Base-by-base conservation (phyloP, 2,888 invertebrate species). In the Smittia sp. region DNA sequence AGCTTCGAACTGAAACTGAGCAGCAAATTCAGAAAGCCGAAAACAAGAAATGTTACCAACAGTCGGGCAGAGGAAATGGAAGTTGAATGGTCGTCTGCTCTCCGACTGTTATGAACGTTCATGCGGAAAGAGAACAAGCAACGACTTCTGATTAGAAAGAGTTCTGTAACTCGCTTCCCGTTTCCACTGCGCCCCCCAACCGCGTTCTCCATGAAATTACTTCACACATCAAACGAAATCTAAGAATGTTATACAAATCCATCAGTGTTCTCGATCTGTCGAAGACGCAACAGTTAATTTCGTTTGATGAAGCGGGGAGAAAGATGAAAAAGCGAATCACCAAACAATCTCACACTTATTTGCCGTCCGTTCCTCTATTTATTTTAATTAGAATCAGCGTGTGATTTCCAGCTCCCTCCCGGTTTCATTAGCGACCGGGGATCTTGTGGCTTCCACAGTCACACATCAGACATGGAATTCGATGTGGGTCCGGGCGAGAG, bases 311-410 rank as follows among this genome's bases (percentile, higher is more conserved):
- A 58, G 58, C 58, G 58, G 15, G 15, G 62, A 62, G 7, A 18
- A 18, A 62, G 52, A 52, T 52, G 9, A 52, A n/a, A 52, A 15
- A 7, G 52, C n/a, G n/a, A n/a, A 54, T 39, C 39, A 9, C 54
- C 62, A 63, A 63, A 32, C 72, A 72, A 72, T 72, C 62, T 72
- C 72, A 62, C 66, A 39, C 72, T 58, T 54, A 72, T 72, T 72
- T 72, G 72, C 54, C 25, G 54, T n/a, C 24, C 25, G 38, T 72
- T 54, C 54, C 38, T 58, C 62, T 32, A 20, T 58, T 18, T 38
- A 27, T 54, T 52, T 72, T 72, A 72, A 72, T 72, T 72, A 72
- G 62, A 62, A 72, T 62, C 72, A 72, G 72, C 72, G 62, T 72
- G 72, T 72, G 72, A 72, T 72, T 72, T 72, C 32, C 54, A 70